phyloP scores from a whole-genome alignment of 2,797 vertebrate genomes.

The Periophthalmus magnuspinnatus region DNA sequence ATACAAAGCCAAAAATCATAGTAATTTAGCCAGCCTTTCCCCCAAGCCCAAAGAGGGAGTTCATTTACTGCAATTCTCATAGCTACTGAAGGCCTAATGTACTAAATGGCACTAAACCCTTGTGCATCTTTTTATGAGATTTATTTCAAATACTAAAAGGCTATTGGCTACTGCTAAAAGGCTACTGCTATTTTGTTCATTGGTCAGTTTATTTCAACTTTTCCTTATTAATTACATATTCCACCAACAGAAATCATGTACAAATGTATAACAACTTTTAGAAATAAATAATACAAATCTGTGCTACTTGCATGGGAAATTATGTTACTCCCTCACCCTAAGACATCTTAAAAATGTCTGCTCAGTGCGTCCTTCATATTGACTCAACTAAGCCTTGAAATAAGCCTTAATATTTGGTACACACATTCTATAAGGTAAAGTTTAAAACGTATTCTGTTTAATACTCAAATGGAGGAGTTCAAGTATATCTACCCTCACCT shows the following conservation, averaged over 20 bases:
- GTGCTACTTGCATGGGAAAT: constrained; percentile 2
- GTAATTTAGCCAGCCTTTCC: constrained; percentile 1
- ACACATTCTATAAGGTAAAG: background rate
- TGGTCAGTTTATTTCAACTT: background rate
- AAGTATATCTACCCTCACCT: too few species aligned
- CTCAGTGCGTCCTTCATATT: background rate
- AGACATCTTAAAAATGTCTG: background rate
- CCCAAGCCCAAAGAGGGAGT: background rate
- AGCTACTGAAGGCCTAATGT: background rate
- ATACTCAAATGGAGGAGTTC: too few species aligned
- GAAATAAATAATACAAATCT: too few species aligned
- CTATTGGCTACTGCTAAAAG: background rate
- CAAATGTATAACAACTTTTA: constrained; percentile 15
- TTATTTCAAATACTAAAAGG: constrained; percentile 7
- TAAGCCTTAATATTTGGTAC: background rate
- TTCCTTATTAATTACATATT: background rate
- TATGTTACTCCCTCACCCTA: background rate
- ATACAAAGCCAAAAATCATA: constrained; percentile 11
- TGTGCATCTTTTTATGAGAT: constrained; percentile 12
- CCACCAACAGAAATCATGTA: background rate
- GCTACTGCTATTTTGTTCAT: background rate
- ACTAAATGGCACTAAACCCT: constrained; percentile 22
- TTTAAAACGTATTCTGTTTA: background rate
- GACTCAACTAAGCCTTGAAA: background rate
- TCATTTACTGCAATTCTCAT: background rate